phyloP scores from a whole-genome alignment of 1,140 invertebrate genomes.

The Prorops nasuta region DNA sequence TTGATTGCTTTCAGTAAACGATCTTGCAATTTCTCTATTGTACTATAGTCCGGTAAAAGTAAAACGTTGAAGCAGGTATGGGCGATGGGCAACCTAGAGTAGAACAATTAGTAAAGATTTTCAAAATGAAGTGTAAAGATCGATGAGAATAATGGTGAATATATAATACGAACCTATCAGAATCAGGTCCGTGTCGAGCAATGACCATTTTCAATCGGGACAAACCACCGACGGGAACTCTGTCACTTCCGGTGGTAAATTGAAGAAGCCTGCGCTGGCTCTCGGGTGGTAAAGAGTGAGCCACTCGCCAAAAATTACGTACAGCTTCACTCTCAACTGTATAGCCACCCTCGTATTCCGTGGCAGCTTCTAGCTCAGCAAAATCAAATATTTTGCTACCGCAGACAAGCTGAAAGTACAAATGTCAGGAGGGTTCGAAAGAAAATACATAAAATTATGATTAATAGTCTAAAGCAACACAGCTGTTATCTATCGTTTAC shows the following conservation, averaged over 20 bases:
- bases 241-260: slow-evolving; percentile 89
- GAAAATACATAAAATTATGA: neutral
- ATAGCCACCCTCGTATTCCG: slow-evolving; percentile 93
- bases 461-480: too few relatives aligned
- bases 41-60: slow-evolving; percentile 85
- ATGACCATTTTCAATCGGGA: slow-evolving; percentile 84
- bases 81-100: slow-evolving; percentile 70
- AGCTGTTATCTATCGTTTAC: too few relatives aligned
- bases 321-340: slow-evolving; percentile 79
- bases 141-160: too few relatives aligned
- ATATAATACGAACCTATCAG: slow-evolving; percentile 58
- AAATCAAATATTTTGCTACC: slow-evolving; percentile 90
- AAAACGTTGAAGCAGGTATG: slow-evolving; percentile 97
- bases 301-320: slow-evolving; percentile 91
- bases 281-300: slow-evolving; percentile 79
- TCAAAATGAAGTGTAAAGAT: too few relatives aligned
- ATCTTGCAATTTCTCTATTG: slow-evolving; percentile 79
- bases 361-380: slow-evolving; percentile 83
- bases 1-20: slow-evolving; percentile 89
- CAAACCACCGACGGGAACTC: slow-evolving; percentile 91
- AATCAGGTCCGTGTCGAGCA: slow-evolving; percentile 75
- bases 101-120: too few relatives aligned
- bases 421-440: too few relatives aligned
- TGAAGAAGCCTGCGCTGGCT: slow-evolving; percentile 89
- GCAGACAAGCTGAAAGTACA: slow-evolving; percentile 62